These are phyloP conservation scores for Leuciscus waleckii DNA, from an alignment of 2,797 vertebrate genomes.

Conservation along the genomic window DNA sequence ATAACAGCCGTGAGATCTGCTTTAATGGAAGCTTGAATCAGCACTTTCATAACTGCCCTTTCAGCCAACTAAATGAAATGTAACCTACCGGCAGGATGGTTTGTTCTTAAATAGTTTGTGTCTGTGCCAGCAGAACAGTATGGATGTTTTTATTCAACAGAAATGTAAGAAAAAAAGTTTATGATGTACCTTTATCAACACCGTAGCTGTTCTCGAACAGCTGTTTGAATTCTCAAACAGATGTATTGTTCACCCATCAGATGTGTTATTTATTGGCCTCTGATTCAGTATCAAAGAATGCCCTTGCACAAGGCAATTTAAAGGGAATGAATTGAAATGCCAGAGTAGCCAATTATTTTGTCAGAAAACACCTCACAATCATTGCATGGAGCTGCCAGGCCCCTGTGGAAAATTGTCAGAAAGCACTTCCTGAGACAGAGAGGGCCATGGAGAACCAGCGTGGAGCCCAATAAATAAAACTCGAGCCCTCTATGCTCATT, in stretches of 20 bases:
- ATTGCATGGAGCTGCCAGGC: conserved; percentile 46
- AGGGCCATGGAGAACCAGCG: conserved; percentile 66
- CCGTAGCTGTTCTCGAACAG: background rate
- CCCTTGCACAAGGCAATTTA: conserved; percentile 69
- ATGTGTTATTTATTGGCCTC: conserved; percentile 63
- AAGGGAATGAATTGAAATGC: conserved; percentile 73
- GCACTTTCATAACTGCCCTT: conserved; percentile 46
- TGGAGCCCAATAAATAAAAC: conserved; percentile 71
- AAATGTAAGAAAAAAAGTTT: background rate
- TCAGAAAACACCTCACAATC: conserved; percentile 71
- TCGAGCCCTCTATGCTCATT: conserved; percentile 71
- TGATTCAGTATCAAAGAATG: conserved; percentile 71
- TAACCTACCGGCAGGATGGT: conserved; percentile 43
- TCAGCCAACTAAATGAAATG: conserved; percentile 47
- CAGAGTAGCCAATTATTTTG: conserved; percentile 76
- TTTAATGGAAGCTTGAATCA: conserved; percentile 56
- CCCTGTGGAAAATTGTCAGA: conserved; percentile 47
- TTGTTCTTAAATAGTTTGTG: conserved; percentile 45
- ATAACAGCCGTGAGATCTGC: conserved; percentile 47
- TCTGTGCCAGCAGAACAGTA: conserved; percentile 39
- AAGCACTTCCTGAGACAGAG: conserved; percentile 62
- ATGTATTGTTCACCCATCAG: conserved; percentile 29
- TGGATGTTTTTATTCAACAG: conserved; percentile 25
- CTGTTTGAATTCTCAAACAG: background rate
- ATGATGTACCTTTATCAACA: background rate